These are phyloP conservation scores for Gymnoscopelus microlampas DNA, from an alignment of 2,797 vertebrate genomes.

Conservation along the genomic window DNA sequence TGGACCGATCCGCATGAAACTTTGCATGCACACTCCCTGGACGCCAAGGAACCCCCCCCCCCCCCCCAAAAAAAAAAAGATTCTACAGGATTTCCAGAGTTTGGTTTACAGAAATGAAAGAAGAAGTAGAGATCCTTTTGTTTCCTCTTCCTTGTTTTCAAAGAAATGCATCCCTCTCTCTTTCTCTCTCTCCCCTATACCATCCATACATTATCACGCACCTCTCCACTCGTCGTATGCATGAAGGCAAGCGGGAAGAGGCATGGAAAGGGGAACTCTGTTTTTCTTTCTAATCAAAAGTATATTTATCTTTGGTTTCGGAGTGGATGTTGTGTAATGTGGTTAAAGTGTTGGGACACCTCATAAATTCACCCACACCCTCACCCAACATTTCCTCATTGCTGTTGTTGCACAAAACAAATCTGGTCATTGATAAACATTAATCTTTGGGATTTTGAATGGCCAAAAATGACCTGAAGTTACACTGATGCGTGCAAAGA, in stretches of 20 bases:
- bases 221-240: constrained; percentile 32
- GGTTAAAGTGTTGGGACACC: constrained; percentile 39
- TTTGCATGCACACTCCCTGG: too few relatives aligned
- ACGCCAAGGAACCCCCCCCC: too few relatives aligned
- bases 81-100: constrained; percentile 43
- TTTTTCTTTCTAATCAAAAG: constrained; percentile 36
- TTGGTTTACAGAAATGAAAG: constrained; percentile 70
- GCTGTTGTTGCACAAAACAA: too few relatives aligned
- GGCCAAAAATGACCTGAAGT: too few relatives aligned
- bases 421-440: too few relatives aligned
- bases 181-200: constrained; percentile 56
- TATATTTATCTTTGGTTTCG: constrained; percentile 43
- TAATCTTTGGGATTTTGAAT: too few relatives aligned
- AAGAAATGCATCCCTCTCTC: background rate
- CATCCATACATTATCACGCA: constrained; percentile 21
- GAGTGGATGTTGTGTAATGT: constrained; percentile 46
- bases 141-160: constrained; percentile 40
- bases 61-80: too few relatives aligned
- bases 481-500: too few relatives aligned
- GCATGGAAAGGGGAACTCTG: constrained; percentile 55
- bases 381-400: too few relatives aligned
- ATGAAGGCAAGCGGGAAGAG: constrained; percentile 40
- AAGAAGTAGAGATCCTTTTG: constrained; percentile 49
- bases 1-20: too few relatives aligned
- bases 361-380: constrained; percentile 23